These are phyloP conservation scores for Gymnobelideus leadbeateri DNA, from an alignment of 2,113 vertebrate genomes.

Conservation along the genomic window DNA sequence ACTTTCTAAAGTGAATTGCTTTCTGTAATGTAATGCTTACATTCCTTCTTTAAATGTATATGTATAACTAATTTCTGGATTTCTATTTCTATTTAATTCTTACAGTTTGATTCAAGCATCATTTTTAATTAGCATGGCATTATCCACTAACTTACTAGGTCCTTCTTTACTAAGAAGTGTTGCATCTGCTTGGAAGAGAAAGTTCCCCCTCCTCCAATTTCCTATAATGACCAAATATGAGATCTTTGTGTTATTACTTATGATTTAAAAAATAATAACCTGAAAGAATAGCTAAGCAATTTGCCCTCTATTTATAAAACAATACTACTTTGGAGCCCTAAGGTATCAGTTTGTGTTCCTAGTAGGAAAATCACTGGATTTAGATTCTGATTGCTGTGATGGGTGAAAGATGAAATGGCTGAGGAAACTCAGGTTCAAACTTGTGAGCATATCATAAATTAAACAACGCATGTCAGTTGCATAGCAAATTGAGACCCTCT, in stretches of 20 bases:
- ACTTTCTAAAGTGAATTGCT: conserved; percentile 63
- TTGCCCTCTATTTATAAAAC: neutral
- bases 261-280: neutral
- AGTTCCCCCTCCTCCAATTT: neutral
- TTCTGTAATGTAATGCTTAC: conserved; percentile 59
- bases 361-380: neutral
- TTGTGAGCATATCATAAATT: neutral
- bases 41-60: conserved; percentile 57
- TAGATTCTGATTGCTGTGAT: neutral
- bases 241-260: neutral
- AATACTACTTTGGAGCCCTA: neutral
- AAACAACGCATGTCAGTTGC: neutral
- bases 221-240: neutral
- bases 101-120: neutral
- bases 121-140: neutral
- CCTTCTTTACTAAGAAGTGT: neutral
- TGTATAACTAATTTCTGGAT: neutral
- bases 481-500: neutral
- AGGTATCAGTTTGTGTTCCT: neutral
- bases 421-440: neutral
- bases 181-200: neutral
- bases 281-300: neutral
- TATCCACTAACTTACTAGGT: neutral
- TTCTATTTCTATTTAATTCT: neutral
- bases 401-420: neutral